Base-by-base conservation (phyloP, 2,888 invertebrate genomes). In the Poecilus cupreus region DNA sequence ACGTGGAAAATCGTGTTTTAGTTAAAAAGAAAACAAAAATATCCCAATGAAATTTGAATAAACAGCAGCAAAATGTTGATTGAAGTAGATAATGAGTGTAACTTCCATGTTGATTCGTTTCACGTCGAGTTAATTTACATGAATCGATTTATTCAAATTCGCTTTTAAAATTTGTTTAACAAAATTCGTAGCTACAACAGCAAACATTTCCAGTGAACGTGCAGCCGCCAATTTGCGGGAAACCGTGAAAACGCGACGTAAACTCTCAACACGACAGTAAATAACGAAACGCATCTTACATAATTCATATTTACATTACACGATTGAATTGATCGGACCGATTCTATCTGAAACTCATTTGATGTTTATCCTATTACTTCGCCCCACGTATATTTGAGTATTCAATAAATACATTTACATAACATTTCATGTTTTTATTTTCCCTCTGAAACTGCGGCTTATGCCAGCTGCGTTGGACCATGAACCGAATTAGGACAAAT, bases 261-360 rank as follows among this genome's bases (percentile, higher is more conserved):
- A 54, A 20, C 22, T 22, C 54, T 11, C 11, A 43, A 43, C 43
- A 18, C 72, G 26, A 10, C 80, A 26, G 72, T 37, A 72, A 70
- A 80, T 72, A 72, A 32, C 37, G 64, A 68, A 68, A 83, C 68
- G 77, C 82, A 54, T 82, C 82, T 75, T 84, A 82, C 84, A 84
- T 83, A 83, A 84, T 84, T 84, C 84, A 84, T 84, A 82, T 83
- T 83, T 82, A 82, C 81, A 82, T 83, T 84, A 83, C 76, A 82
- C 83, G 83, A 83, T 81, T 82, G 84, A 83, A 84, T 83, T 84
- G 83, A 82, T 83, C 83, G 76, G 46, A 72, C 80, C 83, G 83
- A 84, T 83, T 83, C 84, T 82, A 83, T 83, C 83, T 82, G 77
- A 83, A 84, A 84, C 82, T 84, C 83, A 83, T 84, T 84, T 83